Percentiles rank a stretch among this genome's conserved stretches.
These are phyloP conservation scores for Pissodes strobi DNA, from an alignment of 1,140 invertebrate species.

Conservation along the genomic window DNA sequence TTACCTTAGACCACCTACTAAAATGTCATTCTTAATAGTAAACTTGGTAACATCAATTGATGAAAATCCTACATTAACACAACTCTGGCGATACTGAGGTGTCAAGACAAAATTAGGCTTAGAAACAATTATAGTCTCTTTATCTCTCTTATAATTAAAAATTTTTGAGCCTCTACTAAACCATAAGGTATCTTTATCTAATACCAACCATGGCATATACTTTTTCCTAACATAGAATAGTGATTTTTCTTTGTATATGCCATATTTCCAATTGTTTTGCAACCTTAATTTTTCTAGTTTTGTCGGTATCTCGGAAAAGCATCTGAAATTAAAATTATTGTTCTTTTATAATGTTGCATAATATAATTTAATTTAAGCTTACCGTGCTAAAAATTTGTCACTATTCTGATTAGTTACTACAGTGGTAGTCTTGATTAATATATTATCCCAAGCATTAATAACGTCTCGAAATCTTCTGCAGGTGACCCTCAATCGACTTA, in stretches of 20 bases:
- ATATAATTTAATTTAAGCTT: slow-evolving; percentile 4
- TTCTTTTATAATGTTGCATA: not conserved
- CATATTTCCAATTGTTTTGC: slow-evolving; percentile 45
- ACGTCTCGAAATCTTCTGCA: slow-evolving; percentile 42
- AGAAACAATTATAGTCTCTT: slow-evolving; percentile 18
- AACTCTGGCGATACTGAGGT: slow-evolving; percentile 25
- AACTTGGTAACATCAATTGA: slow-evolving; percentile 40
- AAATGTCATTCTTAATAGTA: slow-evolving; percentile 35
- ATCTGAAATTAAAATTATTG: slow-evolving; percentile 34
- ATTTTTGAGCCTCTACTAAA: slow-evolving; percentile 40
- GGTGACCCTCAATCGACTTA: slow-evolving; percentile 40
- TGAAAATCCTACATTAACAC: slow-evolving; percentile 22
- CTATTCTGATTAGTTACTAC: slow-evolving; percentile 46
- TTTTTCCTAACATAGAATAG: slow-evolving; percentile 35
- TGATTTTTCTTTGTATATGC: slow-evolving; percentile 38
- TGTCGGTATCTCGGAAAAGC: slow-evolving; percentile 30
- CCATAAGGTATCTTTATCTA: slow-evolving; percentile 42
- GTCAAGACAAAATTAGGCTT: slow-evolving; percentile 24
- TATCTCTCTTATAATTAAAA: slow-evolving; percentile 37
- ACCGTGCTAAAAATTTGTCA: slow-evolving; percentile 38
- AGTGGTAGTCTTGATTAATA: slow-evolving; percentile 29
- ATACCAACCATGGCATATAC: slow-evolving; percentile 42
- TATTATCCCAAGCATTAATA: slow-evolving; percentile 38
- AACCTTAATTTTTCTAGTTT: slow-evolving; percentile 41
- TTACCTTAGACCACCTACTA: slow-evolving; percentile 43